A percentile compares a stretch with the other conserved stretches of the same genome.
Evolutionary conservation across 2,113 vertebrate genomes (phyloP).

Genomic region (Coptodon rendalli): DNA sequence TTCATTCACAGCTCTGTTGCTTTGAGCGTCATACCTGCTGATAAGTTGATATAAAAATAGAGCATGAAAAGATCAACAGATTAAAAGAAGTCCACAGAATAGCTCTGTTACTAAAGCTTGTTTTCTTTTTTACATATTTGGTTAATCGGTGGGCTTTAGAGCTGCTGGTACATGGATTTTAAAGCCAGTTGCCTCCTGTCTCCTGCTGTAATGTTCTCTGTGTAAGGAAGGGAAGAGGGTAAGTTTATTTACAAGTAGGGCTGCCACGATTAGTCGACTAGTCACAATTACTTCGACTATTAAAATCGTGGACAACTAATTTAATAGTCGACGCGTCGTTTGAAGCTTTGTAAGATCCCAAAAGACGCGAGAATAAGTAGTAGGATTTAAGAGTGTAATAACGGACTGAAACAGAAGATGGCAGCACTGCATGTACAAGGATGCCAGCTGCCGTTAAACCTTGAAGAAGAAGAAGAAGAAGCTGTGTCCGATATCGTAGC

Average conservation of each 20-base stretch:
- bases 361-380: too few species aligned
- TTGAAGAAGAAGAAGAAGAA: fast-evolving
- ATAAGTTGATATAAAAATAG: neutral
- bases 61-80: neutral
- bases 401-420: neutral
- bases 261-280: neutral
- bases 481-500: neutral
- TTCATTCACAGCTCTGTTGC: neutral
- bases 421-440: neutral
- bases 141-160: neutral
- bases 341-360: neutral
- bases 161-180: neutral
- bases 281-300: neutral
- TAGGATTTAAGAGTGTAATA: neutral
- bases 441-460: neutral
- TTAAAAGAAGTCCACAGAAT: neutral
- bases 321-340: neutral
- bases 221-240: neutral
- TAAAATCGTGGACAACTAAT: neutral
- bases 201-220: neutral
- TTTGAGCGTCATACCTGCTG: neutral
- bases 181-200: neutral
- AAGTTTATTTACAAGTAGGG: neutral
- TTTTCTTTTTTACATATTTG: neutral
- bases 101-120: neutral